Percentiles rank a stretch among this genome's conserved stretches.
phyloP scores from a whole-genome alignment of 2,113 vertebrate genomes.

The Semnopithecus entellus region DNA sequence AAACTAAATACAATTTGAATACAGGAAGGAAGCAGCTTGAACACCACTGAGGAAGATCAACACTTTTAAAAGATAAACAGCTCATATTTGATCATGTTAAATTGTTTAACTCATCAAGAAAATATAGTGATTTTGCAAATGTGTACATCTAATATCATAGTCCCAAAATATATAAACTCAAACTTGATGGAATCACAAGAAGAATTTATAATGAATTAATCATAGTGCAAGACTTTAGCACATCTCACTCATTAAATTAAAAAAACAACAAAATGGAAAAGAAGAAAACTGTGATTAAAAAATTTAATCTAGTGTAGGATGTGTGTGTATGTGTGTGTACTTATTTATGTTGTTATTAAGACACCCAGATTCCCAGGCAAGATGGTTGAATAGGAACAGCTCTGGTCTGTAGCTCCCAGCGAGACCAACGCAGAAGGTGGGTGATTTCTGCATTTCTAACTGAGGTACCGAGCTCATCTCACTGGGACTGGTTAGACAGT shows the following conservation, averaged over 20 bases:
- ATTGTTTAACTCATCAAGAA: not conserved
- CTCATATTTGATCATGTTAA: not conserved
- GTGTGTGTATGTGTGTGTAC: not conserved
- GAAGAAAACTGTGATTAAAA: not conserved
- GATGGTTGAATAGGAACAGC: too few relatives aligned
- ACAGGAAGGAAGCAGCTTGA: not conserved
- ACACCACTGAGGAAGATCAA: not conserved
- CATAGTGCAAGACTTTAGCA: not conserved
- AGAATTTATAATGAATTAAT: not conserved
- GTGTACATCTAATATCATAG: not conserved
- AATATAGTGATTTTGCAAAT: not conserved
- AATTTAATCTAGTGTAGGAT: not conserved
- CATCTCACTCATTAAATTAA: not conserved
- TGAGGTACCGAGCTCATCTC: too few relatives aligned
- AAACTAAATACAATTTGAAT: slow-evolving; percentile 30
- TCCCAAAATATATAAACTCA: not conserved
- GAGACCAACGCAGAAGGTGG: too few relatives aligned
- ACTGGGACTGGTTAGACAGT: too few relatives aligned
- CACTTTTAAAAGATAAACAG: not conserved
- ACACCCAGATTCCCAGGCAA: not conserved
- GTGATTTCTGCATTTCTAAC: too few relatives aligned
- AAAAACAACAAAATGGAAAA: not conserved
- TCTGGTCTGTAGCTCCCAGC: too few relatives aligned
- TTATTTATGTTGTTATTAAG: not conserved
- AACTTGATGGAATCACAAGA: not conserved